Base-by-base conservation (phyloP, 2,113 vertebrate species). In the Scopus umbretta region DNA sequence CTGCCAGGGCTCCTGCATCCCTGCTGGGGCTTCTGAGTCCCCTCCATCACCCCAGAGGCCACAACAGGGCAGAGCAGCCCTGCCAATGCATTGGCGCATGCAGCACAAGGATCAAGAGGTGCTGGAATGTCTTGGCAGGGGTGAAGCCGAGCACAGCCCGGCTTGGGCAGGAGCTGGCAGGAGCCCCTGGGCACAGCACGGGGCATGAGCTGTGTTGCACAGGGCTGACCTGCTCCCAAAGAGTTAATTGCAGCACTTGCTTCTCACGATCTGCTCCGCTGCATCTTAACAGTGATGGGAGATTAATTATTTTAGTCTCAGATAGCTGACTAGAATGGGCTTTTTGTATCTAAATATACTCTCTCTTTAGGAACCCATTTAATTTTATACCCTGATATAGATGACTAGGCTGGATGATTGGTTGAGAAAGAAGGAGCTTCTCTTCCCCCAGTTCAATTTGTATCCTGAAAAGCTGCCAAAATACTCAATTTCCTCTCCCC, bases 361-460 rank as follows among this genome's bases (percentile, higher is more conserved):
- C 84, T 79, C 91, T 91, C 88, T 95, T 95, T 88, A 94, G 94
- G 94, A 97, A 86, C 83, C 93, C 97, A 92, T 95, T 96, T 89
- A 89, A 97, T 96, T 92, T 95, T 95, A 80, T 81, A 88, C 95
- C 95, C 96, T 63, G 96, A 94, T 93, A 91, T 94, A 94, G 97
- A 91, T 34, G 73, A 92, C 96, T 96, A 91, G 95, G 81, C 89
- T 78, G 52, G 89, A 92, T 97, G 97, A 98, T 97, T 96, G 96
- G 96, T 42, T 80, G 94, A 96, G 96, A 94, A 86, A 80, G 84
- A 83, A 36, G 85, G n/a, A 66, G 58, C 80, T 96, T 95, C 70
- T 11, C 86, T 94, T 91, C 79, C 91, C 94, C 66, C 80, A 45
- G 42, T 95, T 78, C 94, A 92, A 95, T 97, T 96, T 96, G 79